Evolutionary conservation across 1,140 invertebrate genomes (phyloP), one percentile per base, ranked within the genome.

Genomic region (Microvelia longipes): DNA sequence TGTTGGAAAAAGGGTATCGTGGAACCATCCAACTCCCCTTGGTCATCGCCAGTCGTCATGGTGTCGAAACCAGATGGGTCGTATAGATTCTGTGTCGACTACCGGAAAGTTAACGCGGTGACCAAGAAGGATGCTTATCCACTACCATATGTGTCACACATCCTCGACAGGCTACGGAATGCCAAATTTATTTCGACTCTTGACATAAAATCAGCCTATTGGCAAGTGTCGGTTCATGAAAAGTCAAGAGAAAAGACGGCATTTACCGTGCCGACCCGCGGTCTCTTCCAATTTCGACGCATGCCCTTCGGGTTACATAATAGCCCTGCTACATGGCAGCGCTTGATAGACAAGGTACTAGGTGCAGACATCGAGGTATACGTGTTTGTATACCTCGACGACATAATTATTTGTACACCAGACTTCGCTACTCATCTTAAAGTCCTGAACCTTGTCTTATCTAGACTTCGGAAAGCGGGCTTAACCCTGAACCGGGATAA

Each of bases 31-130:
- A 73, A 75, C 0, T 79, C 77, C 15, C 74, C 79, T 0, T 86
- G 82, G 79, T 74, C 77, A 11, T 77, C 78, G 0, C 83, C 81
- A 0, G 72, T 83, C 0, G 78, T 85, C 0, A 67, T 85, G 15
- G 79, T 84, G 0, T 75, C 76, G 71, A 87, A 87, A 70, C 82
- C 82, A 30, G 80, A 84, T 69, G 78, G 77, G 1, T 72, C 71
- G 0, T 72, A 74, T 0, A 66, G 82, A 15, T 82, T 83, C 68
- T 83, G 81, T 69, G 71, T 83, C 0, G 81, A 84, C 72, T 81
- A 76, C 67, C 67, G 80, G 13, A 26, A 66, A 61, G 60, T 85
- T 0, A 85, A 85, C 72, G 50, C 67, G 0, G 72, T 80, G 0
- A 83, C 79, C 0, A 73, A 72, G 2, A 72, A 73, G n/a, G 78